Evolutionary conservation across 2,113 vertebrate genomes (phyloP).

Genomic region (Seriola dumerili): DNA sequence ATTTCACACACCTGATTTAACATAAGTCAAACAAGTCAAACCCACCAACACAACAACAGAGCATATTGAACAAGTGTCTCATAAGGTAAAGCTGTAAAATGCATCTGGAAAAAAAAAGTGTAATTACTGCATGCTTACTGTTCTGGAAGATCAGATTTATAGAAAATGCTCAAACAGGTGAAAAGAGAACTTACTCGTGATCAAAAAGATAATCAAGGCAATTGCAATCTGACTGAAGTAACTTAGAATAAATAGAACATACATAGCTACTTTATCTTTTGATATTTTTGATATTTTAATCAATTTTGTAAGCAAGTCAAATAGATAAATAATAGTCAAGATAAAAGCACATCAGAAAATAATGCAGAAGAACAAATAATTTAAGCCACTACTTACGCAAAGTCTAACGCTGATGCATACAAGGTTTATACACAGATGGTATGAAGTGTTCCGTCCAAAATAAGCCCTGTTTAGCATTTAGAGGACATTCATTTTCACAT

Average conservation of each 20-base stretch:
- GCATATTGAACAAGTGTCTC: conserved; percentile 47
- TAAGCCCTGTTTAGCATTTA: conserved; percentile 76
- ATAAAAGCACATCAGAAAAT: conserved; percentile 69
- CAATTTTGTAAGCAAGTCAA: conserved; percentile 58
- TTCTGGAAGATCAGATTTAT: conserved; percentile 81
- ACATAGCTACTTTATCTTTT: conserved; percentile 62
- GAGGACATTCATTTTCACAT: conserved; percentile 81
- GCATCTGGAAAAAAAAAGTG: conserved; percentile 54
- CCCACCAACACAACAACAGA: conserved; percentile 63
- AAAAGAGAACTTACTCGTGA: conserved; percentile 49
- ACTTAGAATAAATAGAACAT: conserved; percentile 60
- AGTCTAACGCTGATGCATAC: conserved; percentile 64
- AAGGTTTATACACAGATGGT: conserved; percentile 64
- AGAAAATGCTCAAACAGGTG: conserved; percentile 69
- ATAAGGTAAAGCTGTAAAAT: conserved; percentile 57
- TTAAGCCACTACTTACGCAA: conserved; percentile 63
- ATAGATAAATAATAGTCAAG: conserved; percentile 47
- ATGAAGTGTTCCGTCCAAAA: conserved; percentile 64
- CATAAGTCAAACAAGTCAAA: conserved; percentile 59
- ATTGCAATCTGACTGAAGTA: conserved; percentile 20
- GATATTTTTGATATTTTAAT: conserved; percentile 67
- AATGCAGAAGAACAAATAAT: conserved; percentile 51
- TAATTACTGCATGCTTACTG: conserved; percentile 74
- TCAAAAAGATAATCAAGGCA: conserved; percentile 55
- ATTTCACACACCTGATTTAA: conserved; percentile 60